Conservation (phyloP, 2,113 vertebrate genomes). For the Eptatretus burgeri region DNA sequence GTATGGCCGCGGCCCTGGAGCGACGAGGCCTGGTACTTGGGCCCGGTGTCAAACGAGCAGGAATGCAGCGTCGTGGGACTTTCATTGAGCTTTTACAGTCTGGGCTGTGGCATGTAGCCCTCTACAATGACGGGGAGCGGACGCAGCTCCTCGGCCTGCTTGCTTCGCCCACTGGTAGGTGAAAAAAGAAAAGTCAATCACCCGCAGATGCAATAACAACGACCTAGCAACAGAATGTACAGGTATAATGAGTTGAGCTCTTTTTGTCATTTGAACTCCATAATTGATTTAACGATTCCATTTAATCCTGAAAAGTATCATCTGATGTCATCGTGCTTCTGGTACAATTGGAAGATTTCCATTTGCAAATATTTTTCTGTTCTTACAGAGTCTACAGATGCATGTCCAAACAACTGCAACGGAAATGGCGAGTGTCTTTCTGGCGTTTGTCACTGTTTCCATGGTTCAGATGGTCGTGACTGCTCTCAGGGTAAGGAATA, state of each 20-base stretch:
- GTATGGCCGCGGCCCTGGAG: neutral
- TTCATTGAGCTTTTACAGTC: neutral
- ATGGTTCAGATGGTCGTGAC: conserved; percentile 71
- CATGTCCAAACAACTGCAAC: conserved; percentile 90
- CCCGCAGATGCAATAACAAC: too few relatives aligned
- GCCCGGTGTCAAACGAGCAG: neutral
- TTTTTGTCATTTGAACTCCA: too few relatives aligned
- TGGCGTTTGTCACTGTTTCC: conserved; percentile 74
- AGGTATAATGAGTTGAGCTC: too few relatives aligned
- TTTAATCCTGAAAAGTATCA: too few relatives aligned
- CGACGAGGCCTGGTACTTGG: neutral
- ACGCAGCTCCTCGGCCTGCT: neutral
- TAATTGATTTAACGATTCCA: too few relatives aligned
- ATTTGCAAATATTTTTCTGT: neutral
- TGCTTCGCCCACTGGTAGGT: too few relatives aligned
- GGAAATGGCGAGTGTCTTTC: conserved; percentile 80
- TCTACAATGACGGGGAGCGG: neutral
- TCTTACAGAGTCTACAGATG: conserved; percentile 50
- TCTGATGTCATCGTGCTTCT: too few relatives aligned
- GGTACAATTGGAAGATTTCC: too few relatives aligned
- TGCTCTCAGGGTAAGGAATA: conserved; percentile 46
- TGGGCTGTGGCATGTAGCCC: neutral
- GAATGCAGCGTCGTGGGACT: neutral
- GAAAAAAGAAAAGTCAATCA: too few relatives aligned
- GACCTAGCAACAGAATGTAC: too few relatives aligned